Evolutionary conservation across 1,140 invertebrate species (phyloP).

Genomic region (Aphelenchoides fujianensis): DNA sequence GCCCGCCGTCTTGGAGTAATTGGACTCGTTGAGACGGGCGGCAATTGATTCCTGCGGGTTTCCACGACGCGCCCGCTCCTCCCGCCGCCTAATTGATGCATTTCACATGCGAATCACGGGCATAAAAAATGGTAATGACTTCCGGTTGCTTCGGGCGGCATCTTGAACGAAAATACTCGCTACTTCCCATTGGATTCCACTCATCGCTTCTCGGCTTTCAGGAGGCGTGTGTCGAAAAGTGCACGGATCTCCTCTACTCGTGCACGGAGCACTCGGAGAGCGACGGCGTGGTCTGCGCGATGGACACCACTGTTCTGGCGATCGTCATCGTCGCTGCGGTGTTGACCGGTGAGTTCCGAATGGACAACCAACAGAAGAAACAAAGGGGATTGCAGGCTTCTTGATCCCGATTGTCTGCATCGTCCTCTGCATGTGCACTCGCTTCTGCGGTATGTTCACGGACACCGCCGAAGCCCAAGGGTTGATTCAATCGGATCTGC

Average conservation of each 20-base stretch:
- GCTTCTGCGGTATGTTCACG: neutral
- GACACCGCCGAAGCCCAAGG: constrained; percentile 5
- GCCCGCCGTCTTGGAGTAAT: too few species aligned
- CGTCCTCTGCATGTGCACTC: constrained; percentile 11
- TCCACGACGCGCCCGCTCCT: too few species aligned
- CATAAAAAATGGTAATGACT: too few species aligned
- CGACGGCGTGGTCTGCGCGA: neutral
- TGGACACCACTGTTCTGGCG: neutral
- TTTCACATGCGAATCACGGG: too few species aligned
- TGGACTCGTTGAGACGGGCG: too few species aligned
- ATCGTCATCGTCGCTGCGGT: neutral
- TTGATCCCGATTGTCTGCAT: constrained; percentile 6
- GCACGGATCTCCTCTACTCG: neutral
- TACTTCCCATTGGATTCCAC: too few species aligned
- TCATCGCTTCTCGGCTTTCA: too few species aligned
- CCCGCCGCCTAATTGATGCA: too few species aligned
- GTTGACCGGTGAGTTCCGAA: neutral
- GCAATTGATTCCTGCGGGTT: too few species aligned
- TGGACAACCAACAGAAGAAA: neutral
- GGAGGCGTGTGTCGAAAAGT: neutral
- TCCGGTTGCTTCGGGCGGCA: too few species aligned
- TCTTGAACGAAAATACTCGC: too few species aligned
- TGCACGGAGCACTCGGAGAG: neutral
- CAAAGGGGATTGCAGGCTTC: neutral
- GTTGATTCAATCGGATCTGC: constrained; percentile 7